Evolutionary conservation across 2,797 vertebrate genomes (phyloP).

Genomic region (Gymnoscopelus braueri): DNA sequence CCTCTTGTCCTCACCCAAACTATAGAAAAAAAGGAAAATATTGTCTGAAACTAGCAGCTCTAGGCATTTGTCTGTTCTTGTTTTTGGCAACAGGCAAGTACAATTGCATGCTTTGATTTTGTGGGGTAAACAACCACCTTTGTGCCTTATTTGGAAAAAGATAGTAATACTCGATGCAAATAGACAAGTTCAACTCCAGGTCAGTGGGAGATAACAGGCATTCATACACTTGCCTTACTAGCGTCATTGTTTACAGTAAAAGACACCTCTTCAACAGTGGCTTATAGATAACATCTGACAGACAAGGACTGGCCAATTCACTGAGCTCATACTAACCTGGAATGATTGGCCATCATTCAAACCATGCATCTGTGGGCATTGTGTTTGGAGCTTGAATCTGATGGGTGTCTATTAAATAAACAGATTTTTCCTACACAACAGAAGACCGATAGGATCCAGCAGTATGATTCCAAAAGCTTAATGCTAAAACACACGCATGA

Average conservation of each 20-base stretch:
- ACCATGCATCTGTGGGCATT: slow-evolving; percentile 30
- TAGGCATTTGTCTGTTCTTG: slow-evolving; percentile 31
- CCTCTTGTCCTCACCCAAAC: slow-evolving; percentile 23
- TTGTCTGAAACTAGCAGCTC: slow-evolving; percentile 35
- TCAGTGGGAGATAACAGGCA: slow-evolving; percentile 57
- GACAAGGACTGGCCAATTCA: slow-evolving; percentile 40
- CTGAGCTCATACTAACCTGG: slow-evolving; percentile 36
- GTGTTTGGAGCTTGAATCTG: slow-evolving; percentile 26
- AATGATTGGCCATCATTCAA: slow-evolving; percentile 38
- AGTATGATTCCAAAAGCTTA: slow-evolving; percentile 15
- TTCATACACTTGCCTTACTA: slow-evolving; percentile 39
- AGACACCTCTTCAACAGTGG: slow-evolving; percentile 33
- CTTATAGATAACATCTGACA: slow-evolving; percentile 55
- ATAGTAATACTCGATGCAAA: slow-evolving; percentile 4
- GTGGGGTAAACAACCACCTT: slow-evolving; percentile 10
- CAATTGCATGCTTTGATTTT: slow-evolving; percentile 44
- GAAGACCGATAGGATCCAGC: slow-evolving; percentile 26
- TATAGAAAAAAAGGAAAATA: slow-evolving; percentile 25
- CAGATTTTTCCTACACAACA: slow-evolving; percentile 22
- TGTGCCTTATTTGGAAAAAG: background rate
- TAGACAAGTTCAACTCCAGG: slow-evolving; percentile 55
- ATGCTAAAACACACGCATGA: slow-evolving; percentile 6
- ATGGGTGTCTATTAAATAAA: slow-evolving; percentile 25
- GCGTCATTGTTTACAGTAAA: slow-evolving; percentile 18
- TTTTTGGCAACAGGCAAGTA: slow-evolving; percentile 34